Conservation (phyloP, 2,113 vertebrate species). For the Stictonetta naevosa region DNA sequence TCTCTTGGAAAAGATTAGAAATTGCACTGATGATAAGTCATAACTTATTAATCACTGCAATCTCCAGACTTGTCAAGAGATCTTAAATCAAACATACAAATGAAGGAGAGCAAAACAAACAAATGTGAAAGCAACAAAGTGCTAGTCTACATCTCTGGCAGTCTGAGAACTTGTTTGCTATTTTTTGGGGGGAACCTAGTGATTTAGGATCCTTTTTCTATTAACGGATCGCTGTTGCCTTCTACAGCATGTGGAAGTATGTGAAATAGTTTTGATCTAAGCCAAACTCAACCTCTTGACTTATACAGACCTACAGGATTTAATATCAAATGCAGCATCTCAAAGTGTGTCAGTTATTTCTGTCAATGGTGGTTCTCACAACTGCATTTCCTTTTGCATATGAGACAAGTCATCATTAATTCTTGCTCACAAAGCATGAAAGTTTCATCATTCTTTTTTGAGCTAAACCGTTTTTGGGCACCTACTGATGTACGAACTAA, state of each 20-base stretch:
- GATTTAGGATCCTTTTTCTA: neutral
- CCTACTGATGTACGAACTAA: neutral
- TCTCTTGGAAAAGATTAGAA: neutral
- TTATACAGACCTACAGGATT: neutral
- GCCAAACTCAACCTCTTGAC: neutral
- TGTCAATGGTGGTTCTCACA: neutral
- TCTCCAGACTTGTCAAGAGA: neutral
- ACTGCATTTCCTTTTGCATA: neutral
- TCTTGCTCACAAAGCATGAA: neutral
- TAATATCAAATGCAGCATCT: neutral
- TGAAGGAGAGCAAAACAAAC: neutral
- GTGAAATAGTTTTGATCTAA: neutral
- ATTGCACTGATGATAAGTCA: neutral
- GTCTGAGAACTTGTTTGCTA: neutral
- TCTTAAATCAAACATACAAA: neutral
- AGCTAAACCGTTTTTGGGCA: neutral
- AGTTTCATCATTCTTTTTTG: neutral
- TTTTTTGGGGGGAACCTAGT: rapidly evolving
- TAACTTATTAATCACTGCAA: neutral
- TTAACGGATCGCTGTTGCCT: neutral
- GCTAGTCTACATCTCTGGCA: neutral
- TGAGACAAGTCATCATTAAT: rapidly evolving
- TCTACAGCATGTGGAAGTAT: neutral
- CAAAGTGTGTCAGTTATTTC: neutral
- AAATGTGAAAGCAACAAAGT: neutral